Base-by-base conservation (phyloP, 1,140 invertebrate species). In the Bombus ignitus region DNA sequence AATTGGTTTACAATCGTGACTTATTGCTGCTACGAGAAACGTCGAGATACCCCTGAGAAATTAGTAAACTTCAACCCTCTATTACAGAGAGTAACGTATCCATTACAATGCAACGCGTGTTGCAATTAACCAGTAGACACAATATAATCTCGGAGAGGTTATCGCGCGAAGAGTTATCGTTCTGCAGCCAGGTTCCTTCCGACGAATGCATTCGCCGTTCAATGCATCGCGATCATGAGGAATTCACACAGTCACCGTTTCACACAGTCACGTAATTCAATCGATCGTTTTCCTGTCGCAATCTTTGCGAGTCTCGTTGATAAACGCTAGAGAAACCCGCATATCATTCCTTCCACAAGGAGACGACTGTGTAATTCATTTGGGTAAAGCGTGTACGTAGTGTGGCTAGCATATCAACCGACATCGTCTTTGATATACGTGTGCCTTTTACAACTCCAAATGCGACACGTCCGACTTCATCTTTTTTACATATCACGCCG, bases 401-500 rank as follows among this genome's bases (percentile, higher is more conserved):
- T 18, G 5, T 12, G 28, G 59, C 1, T 5, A 35, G 32, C 42
- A 0, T n/a, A 57, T 81, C 70, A 53, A 28, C 35, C 25, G 71
- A 74, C 71, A 42, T 74, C 83, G 81, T 81, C 70, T 81, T 18
- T 53, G 83, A 73, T 62, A 85, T 42, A 81, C 70, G 68, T 39
- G 70, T 81, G 68, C n/a, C 81, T 81, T 72, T 68, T 72, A 79
- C 83, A 66, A 79, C 25, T 79, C 39, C 25, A 28, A 79, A 71
- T n/a, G 62, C 74, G 74, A 83, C 74, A 70, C 65, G 82, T 78
- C 82, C 37, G 37, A 79, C 83, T 71, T 79, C 53, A 47, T 84
- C 75, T 28, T 79, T 84, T 84, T 84, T 79, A 79, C 83, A 62
- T 79, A 79, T 84, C 66, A 79, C 47, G 75, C 82, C 3, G 6